Percentiles rank a stretch among this genome's conserved stretches.
phyloP scores from a whole-genome alignment of 2,797 vertebrate species.

The Gephyroberyx darwinii region DNA sequence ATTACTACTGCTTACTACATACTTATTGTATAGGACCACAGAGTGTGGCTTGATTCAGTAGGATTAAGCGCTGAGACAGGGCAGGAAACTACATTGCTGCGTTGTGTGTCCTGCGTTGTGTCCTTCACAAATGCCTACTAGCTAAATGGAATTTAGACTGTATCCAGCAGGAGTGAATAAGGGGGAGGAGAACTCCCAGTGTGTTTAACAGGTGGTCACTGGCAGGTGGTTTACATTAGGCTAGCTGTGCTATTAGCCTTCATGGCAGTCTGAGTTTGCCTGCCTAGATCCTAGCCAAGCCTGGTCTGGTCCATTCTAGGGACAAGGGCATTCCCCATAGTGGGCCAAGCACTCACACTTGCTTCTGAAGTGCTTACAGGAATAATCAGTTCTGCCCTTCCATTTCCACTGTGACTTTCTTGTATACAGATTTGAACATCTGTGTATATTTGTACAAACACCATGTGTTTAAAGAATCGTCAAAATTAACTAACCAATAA shows the following conservation, averaged over 20 bases:
- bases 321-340: background rate
- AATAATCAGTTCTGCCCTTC: background rate
- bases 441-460: too few relatives aligned
- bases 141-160: background rate
- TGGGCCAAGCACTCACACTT: background rate
- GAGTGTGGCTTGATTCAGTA: conserved; percentile 15
- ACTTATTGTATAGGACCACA: conserved; percentile 42
- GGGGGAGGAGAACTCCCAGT: background rate
- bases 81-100: background rate
- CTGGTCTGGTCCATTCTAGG: conserved; percentile 1
- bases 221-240: conserved; percentile 26
- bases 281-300: background rate
- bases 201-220: conserved; percentile 19
- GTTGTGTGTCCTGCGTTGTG: too few relatives aligned
- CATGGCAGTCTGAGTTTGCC: background rate
- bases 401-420: conserved; percentile 8
- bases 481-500: background rate
- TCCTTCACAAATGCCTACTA: background rate
- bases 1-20: conserved; percentile 51
- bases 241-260: conserved; percentile 6
- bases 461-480: background rate
- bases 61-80: conserved; percentile 5
- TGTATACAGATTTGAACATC: background rate
- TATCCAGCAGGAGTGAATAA: background rate
- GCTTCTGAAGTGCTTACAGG: background rate